Base-by-base conservation (phyloP, 2,888 invertebrate genomes). In the Gymnosoma rotundatum region DNA sequence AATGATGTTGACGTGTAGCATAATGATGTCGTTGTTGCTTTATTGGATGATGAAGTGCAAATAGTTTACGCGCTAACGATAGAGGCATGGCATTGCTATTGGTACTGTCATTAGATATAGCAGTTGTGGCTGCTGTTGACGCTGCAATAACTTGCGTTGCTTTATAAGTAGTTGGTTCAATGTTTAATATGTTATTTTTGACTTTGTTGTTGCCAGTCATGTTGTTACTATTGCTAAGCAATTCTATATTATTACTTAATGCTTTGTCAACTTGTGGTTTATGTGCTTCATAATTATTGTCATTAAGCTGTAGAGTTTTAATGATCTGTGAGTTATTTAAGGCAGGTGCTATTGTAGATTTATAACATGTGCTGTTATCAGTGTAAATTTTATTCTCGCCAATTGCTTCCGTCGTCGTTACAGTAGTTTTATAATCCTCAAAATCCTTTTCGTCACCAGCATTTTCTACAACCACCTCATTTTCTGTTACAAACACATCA, bases 1-100 rank as follows among this genome's bases (percentile, higher is more conserved):
- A 45, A 85, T 88, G 67, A 16, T 42, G 72, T 52, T 75, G 81
- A 83, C 38, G 86, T 16, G n/a, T 16, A 16, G n/a, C 16, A 67
- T 61, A 74, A 78, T 64, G 64, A 4, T 67, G 76, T 14, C 32
- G 72, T 18, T 50, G 60, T 16, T 48, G 69, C 7, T 70, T 45
- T 6, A 56, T 52, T 16, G 72, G 67, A n/a, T 38, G 75, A n/a
- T 78, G 70, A 61, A 25, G 56, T 70, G 64, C n/a, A 25, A 72
- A 52, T 64, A 83, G 63, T 60, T 69, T 58, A 60, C 70, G 81
- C n/a, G 86, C 87, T 84, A 82, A 73, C 54, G 86, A 85, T 83
- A 78, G 56, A 8, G 82, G 82, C 36, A 61, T 72, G 63, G 12
- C 48, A 67, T 75, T 80, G 50, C 25, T 42, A 45, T 20, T 52